Percentiles rank a stretch among this genome's conserved stretches.
These are phyloP conservation scores for Drosophila cognata DNA, from an alignment of 2,888 invertebrate species.

Conservation along the genomic window DNA sequence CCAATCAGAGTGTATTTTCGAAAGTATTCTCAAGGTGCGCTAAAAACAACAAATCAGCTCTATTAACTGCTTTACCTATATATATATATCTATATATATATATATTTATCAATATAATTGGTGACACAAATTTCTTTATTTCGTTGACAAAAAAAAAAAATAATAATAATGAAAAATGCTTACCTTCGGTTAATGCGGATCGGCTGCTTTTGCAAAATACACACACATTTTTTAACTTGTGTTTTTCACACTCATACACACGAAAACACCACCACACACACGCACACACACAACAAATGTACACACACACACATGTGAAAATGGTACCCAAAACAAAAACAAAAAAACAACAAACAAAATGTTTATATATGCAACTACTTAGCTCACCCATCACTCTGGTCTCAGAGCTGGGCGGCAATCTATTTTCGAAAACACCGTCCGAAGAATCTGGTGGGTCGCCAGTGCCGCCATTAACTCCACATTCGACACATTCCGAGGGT, in stretches of 20 bases:
- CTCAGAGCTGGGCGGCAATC: conserved; percentile 96
- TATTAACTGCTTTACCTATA: conserved; percentile 20
- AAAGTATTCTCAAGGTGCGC: conserved; percentile 95
- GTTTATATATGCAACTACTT: conserved; percentile 51
- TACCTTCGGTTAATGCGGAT: conserved; percentile 79
- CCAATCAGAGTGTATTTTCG: conserved; percentile 92
- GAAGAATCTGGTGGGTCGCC: conserved; percentile 92
- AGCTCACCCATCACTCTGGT: conserved; percentile 97
- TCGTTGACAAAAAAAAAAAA: conserved; percentile 55
- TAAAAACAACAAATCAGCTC: conserved; percentile 9
- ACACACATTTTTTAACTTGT: conserved; percentile 56
- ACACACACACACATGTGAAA: conserved; percentile 1
- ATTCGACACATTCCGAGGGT: conserved; percentile 86
- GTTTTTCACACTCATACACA: conserved; percentile 42
- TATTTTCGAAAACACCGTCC: conserved; percentile 96
- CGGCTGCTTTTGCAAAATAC: conserved; percentile 73
- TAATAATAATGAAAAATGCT: conserved; percentile 53
- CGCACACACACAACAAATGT: conserved; percentile 19
- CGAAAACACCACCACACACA: conserved; percentile 21
- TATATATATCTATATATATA: not conserved
- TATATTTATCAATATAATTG: conserved; percentile 56
- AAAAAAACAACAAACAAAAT: conserved; percentile 5
- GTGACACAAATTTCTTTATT: conserved; percentile 66
- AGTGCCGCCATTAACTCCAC: conserved; percentile 88
- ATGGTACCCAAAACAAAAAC: not conserved